Evolutionary conservation across 2,113 vertebrate genomes (phyloP), one percentile per base, ranked within the genome.

Genomic region (Ivindomyrus marchei): DNA sequence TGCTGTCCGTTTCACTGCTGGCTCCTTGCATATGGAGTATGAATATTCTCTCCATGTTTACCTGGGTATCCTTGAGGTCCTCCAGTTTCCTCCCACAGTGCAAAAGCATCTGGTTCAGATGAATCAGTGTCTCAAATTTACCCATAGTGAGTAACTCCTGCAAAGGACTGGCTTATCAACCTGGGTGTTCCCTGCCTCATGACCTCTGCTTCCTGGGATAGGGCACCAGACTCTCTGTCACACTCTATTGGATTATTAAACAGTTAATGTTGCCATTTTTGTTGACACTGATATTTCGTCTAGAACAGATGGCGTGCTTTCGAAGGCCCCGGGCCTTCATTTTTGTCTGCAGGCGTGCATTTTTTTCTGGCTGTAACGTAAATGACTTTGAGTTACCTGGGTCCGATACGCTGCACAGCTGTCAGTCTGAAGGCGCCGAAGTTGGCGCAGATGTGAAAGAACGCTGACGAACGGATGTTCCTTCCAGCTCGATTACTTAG

Each of bases 401-500:
- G 70, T 17, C 3, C 4, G 13, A 17, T 77, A 17, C 36, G 0
- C 36, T 2, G 70, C 31, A 39, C 36, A 39, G 31, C 31, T 77
- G 31, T 39, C 27, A 39, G 5, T 77, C 13, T 15, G 66, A 74
- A 1, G 31, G 13, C 5, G 31, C 31, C 13, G 36, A 17, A 77
- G 70, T 19, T 6, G 31, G 31, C 70, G 21, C 31, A 19, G 74
- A 36, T 77, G 74, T 36, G 17, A 42, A 39, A 56, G 24, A 10
- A 3, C 13, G 50, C 21, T 85, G 31, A 89, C 17, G n/a, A 17
- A 7, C 15, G 49, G 74, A 15, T 85, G 39, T 89, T 42, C 31
- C 10, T 83, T 89, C 83, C 93, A 93, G 93, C 97, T 95, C 92
- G 94, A 94, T 91, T 91, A 98, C 92, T 95, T 96, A 91, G 95